phyloP scores from a whole-genome alignment of 1,140 invertebrate species.

The Papilio xuthus region DNA sequence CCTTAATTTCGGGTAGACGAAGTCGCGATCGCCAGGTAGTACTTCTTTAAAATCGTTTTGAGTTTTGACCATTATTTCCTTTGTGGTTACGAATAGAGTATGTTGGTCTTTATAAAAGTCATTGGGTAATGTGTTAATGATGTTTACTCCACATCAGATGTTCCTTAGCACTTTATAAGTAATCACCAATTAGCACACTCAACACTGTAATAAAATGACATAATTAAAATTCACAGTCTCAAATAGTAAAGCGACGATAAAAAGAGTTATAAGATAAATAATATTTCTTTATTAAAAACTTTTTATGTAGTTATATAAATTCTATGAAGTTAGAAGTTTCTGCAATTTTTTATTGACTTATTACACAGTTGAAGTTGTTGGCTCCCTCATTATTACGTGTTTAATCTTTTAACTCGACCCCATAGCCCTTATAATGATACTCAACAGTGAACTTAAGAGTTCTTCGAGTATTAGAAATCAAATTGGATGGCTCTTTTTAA shows the following conservation, averaged over 20 bases:
- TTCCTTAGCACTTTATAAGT: background rate
- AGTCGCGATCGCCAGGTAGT: too few relatives aligned
- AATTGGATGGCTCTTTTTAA: background rate
- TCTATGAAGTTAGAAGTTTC: background rate
- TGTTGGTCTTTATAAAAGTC: background rate
- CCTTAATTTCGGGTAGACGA: too few relatives aligned
- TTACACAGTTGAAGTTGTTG: background rate
- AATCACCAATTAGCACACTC: background rate
- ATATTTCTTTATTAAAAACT: background rate
- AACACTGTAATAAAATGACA: background rate
- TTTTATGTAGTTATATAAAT: background rate
- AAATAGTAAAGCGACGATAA: background rate
- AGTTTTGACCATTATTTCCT: too few relatives aligned
- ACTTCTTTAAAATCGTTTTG: too few relatives aligned
- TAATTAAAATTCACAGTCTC: background rate
- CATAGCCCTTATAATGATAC: background rate
- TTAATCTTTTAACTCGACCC: background rate
- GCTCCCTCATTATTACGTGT: background rate
- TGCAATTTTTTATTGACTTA: background rate
- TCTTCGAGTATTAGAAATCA: background rate
- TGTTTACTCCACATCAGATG: background rate
- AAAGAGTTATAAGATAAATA: too few relatives aligned
- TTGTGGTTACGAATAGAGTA: too few relatives aligned
- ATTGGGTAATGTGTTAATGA: background rate
- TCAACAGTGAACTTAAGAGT: background rate